Evolutionary conservation across 2,888 invertebrate genomes (phyloP).

Genomic region (Elysia crispata): DNA sequence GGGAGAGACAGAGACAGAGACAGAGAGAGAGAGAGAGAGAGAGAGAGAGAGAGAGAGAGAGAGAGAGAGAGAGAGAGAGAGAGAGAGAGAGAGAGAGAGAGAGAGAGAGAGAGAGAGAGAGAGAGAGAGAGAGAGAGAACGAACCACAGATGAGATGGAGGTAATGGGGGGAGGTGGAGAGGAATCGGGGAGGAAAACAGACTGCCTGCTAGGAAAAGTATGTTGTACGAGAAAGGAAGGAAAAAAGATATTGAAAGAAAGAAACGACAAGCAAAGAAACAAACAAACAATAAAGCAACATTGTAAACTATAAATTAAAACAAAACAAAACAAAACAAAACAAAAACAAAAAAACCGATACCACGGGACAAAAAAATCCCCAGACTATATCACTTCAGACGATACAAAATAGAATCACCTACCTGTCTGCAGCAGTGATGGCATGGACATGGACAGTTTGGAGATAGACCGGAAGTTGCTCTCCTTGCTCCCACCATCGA

Average conservation of each 20-base stretch:
- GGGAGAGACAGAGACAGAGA: conserved; percentile 24
- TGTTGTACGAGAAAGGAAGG: neutral
- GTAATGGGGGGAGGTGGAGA: neutral
- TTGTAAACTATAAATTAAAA: too few relatives aligned
- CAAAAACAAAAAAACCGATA: too few relatives aligned
- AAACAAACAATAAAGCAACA: neutral
- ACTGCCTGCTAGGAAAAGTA: neutral
- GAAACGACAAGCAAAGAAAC: neutral
- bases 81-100: neutral
- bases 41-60: neutral
- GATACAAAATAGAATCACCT: neutral
- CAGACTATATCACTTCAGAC: neutral
- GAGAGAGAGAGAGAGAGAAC: conserved; percentile 6
- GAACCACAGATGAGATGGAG: neutral
- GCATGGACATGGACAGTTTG: conserved; percentile 46
- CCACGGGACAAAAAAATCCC: too few relatives aligned
- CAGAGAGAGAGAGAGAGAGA: neutral
- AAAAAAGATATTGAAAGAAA: neutral
- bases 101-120: neutral
- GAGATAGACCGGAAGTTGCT: conserved; percentile 34
- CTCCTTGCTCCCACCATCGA: too few relatives aligned
- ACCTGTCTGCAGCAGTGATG: conserved; percentile 35
- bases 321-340: too few relatives aligned
- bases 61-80: neutral
- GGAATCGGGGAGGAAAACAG: neutral